Evolutionary conservation across 1,140 invertebrate species (phyloP).

Genomic region (Drosophila kohkoa): DNA sequence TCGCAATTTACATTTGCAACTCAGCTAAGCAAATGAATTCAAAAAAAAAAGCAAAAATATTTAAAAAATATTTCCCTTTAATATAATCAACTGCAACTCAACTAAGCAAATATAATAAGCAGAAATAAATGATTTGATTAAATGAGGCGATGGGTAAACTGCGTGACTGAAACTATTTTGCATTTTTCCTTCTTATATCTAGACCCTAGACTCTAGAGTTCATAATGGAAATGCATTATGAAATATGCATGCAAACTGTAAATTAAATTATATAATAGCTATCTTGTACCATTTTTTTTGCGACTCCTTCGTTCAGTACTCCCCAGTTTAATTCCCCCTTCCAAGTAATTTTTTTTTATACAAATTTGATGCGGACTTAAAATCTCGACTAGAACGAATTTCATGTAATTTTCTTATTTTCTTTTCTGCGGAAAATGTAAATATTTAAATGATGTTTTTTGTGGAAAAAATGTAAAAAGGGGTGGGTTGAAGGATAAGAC

Average conservation of each 20-base stretch:
- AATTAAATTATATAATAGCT: slow-evolving; percentile 5
- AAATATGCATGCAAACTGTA: slow-evolving; percentile 6
- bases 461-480: slow-evolving; percentile 36
- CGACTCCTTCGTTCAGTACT: background rate
- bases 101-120: too few relatives aligned
- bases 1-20: too few relatives aligned
- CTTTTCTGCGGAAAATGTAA: slow-evolving; percentile 24
- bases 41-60: too few relatives aligned
- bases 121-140: background rate
- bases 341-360: slow-evolving; percentile 24
- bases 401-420: slow-evolving; percentile 49
- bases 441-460: slow-evolving; percentile 18
- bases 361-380: slow-evolving; percentile 41
- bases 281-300: background rate
- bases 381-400: slow-evolving; percentile 69
- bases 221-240: slow-evolving; percentile 6
- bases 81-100: background rate
- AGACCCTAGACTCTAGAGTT: background rate
- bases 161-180: slow-evolving; percentile 22
- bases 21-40: too few relatives aligned
- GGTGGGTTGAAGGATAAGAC: slow-evolving; percentile 1
- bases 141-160: slow-evolving; percentile 2
- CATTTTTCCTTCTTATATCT: slow-evolving; percentile 8
- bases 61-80: background rate
- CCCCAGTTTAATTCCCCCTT: slow-evolving; percentile 5